These are phyloP conservation scores for Uropsilus gracilis DNA, from an alignment of 2,113 vertebrate species.

Conservation along the genomic window DNA sequence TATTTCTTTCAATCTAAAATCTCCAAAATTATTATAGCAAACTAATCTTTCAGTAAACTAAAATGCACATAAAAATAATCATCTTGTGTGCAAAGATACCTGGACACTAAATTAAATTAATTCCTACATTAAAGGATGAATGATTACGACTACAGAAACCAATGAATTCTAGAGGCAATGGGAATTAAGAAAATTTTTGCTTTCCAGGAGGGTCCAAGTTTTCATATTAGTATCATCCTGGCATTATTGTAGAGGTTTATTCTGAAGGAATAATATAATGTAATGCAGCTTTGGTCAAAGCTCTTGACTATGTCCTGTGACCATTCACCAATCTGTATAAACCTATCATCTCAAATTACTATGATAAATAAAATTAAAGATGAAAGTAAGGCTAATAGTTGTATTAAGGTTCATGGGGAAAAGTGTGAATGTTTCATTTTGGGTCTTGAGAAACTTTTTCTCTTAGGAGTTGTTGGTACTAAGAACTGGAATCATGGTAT, in stretches of 20 bases:
- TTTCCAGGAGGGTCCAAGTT: not conserved
- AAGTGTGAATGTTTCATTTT: not conserved
- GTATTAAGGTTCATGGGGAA: not conserved
- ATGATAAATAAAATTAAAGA: not conserved
- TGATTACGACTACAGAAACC: not conserved
- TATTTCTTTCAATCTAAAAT: not conserved
- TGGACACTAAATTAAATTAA: not conserved
- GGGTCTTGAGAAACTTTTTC: not conserved
- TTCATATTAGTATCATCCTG: not conserved
- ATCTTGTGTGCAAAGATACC: not conserved
- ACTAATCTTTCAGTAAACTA: not conserved
- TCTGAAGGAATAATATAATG: not conserved
- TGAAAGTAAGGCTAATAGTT: not conserved
- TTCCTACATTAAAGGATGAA: not conserved
- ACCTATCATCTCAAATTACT: not conserved
- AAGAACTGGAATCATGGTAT: not conserved
- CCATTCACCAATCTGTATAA: not conserved
- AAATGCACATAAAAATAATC: not conserved
- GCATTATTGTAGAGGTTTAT: not conserved
- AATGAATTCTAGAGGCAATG: not conserved
- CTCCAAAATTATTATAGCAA: not conserved
- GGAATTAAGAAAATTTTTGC: not conserved
- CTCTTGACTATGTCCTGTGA: not conserved
- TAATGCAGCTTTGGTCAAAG: not conserved
- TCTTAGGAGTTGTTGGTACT: not conserved